A percentile compares a stretch with the other conserved stretches of the same genome.
Conservation (phyloP, 2,113 vertebrate species). For the Lipophrys pholis region DNA sequence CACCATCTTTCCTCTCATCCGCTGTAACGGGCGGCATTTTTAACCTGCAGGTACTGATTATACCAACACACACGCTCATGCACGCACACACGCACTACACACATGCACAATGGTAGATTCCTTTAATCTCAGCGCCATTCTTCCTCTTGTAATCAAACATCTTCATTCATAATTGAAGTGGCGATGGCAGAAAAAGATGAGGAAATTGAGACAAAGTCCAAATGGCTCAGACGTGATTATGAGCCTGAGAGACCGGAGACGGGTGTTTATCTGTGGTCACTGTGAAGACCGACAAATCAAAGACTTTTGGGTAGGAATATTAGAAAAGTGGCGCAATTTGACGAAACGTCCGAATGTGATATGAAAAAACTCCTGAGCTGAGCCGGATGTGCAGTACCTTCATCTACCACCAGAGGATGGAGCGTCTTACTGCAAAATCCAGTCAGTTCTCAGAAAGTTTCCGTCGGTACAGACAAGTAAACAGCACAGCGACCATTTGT, state of each 20-base stretch:
- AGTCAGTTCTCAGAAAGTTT: no score
- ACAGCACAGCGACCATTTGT: no score
- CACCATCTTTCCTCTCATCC: conserved; percentile 34
- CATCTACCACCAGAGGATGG: no score
- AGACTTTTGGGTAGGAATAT: no score
- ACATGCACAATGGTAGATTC: conserved; percentile 6
- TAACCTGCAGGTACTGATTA: conserved; percentile 54
- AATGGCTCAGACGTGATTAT: conserved; percentile 35
- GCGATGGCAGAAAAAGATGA: conserved; percentile 34
- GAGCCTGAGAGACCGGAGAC: background rate
- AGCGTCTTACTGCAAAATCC: no score
- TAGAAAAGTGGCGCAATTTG: no score
- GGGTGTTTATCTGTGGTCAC: no score
- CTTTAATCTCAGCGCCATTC: conserved; percentile 58
- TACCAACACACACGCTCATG: background rate
- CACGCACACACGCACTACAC: conserved; percentile 23
- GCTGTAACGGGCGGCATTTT: conserved; percentile 47
- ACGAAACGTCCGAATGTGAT: no score
- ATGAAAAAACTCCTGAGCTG: no score
- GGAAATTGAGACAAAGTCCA: conserved; percentile 53
- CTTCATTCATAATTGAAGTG: conserved; percentile 66
- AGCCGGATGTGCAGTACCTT: no score
- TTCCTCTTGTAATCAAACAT: conserved; percentile 65
- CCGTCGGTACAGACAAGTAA: no score
- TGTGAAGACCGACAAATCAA: no score